These are phyloP conservation scores for Strix occidentalis DNA, from an alignment of 2,797 vertebrate species.

Conservation along the genomic window DNA sequence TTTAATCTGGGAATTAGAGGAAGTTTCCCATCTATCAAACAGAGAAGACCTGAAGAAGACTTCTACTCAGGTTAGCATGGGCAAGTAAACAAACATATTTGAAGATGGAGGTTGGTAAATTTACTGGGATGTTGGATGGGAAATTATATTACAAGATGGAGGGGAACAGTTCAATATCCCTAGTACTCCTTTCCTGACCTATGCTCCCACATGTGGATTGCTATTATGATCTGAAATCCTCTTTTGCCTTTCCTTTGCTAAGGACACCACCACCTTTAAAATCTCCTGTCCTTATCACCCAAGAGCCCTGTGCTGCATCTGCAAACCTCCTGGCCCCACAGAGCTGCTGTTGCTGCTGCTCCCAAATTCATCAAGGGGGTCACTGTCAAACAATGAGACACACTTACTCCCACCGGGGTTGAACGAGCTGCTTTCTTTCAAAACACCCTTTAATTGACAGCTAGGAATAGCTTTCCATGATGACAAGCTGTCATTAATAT, in stretches of 20 bases:
- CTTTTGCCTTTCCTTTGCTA: neutral
- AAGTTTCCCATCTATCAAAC: neutral
- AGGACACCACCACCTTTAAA: neutral
- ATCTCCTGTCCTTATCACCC: neutral
- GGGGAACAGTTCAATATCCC: neutral
- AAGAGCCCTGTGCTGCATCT: neutral
- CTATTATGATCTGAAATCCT: neutral
- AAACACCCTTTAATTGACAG: slow-evolving; percentile 59
- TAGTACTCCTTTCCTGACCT: neutral
- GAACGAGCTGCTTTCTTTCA: slow-evolving; percentile 44
- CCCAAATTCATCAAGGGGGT: slow-evolving; percentile 53
- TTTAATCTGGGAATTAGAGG: neutral
- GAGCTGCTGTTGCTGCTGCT: neutral
- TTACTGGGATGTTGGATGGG: neutral
- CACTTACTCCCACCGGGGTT: neutral
- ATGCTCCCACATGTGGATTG: neutral
- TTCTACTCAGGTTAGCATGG: neutral
- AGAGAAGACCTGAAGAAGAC: neutral
- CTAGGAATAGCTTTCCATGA: slow-evolving; percentile 46
- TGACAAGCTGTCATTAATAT: slow-evolving; percentile 65
- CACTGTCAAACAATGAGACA: slow-evolving; percentile 52
- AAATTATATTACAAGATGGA: neutral
- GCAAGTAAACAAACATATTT: neutral
- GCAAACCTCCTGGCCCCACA: neutral
- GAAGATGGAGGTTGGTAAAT: neutral